Percentiles rank a stretch among this genome's conserved stretches.
Evolutionary conservation across 2,888 invertebrate genomes (phyloP).

Genomic region (Netelia melanura): DNA sequence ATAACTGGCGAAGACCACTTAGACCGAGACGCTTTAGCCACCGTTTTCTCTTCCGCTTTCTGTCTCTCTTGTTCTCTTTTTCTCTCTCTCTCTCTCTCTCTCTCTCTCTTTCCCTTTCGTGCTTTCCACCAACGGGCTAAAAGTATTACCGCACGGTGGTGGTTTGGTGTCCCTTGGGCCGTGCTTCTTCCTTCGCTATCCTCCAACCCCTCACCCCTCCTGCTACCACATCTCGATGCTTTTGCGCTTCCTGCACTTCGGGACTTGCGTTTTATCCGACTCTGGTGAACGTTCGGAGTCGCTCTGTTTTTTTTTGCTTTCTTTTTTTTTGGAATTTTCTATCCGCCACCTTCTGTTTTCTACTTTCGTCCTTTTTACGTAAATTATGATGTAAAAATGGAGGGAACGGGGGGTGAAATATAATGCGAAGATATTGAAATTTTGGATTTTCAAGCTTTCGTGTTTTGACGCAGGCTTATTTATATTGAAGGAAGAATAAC

Average conservation of each 20-base stretch:
- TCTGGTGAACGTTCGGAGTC: too few species aligned
- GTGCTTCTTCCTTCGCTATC: not conserved
- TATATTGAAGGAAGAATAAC: not conserved
- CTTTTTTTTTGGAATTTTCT: too few species aligned
- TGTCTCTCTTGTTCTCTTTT: not conserved
- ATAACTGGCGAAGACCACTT: slow-evolving; percentile 74
- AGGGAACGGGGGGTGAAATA: too few species aligned
- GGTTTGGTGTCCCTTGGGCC: too few species aligned
- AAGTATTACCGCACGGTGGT: not conserved
- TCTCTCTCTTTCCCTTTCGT: not conserved
- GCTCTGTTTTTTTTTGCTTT: too few species aligned
- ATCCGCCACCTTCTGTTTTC: too few species aligned
- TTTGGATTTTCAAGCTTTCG: not conserved
- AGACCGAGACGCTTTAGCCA: slow-evolving; percentile 48
- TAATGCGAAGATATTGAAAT: not conserved
- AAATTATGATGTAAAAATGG: too few species aligned
- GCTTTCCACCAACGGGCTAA: not conserved
- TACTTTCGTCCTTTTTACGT: too few species aligned
- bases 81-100: not conserved
- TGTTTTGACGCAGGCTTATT: not conserved
- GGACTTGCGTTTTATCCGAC: not conserved
- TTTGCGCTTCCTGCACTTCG: not conserved
- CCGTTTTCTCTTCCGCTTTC: slow-evolving; percentile 6
- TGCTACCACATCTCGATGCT: too few species aligned
- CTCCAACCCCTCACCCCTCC: too few species aligned